phyloP scores from a whole-genome alignment of 64 coral and sea anemone species.

The Montipora capricornis region DNA sequence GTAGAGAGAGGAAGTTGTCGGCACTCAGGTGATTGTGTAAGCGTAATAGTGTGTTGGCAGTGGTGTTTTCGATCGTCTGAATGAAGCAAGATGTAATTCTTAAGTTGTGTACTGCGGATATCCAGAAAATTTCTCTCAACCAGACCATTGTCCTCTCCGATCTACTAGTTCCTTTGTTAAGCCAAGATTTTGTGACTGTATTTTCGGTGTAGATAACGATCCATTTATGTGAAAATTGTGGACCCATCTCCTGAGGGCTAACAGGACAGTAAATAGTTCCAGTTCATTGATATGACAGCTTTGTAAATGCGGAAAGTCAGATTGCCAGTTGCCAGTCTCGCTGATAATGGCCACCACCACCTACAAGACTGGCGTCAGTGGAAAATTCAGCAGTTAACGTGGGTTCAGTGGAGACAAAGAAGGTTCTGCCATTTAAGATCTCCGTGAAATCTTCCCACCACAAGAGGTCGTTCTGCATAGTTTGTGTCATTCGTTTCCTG shows the following conservation, averaged over 20 bases:
- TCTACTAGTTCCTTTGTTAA: slow-evolving; percentile 57
- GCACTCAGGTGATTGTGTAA: neutral
- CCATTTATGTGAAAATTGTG: neutral
- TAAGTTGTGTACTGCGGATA: slow-evolving; percentile 55
- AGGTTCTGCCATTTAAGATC: slow-evolving; percentile 42
- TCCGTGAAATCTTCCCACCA: slow-evolving; percentile 64
- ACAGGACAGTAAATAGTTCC: slow-evolving; percentile 39
- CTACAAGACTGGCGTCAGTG: slow-evolving; percentile 37
- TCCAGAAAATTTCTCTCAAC: slow-evolving; percentile 56
- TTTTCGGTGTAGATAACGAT: slow-evolving; percentile 55
- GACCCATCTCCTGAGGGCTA: slow-evolving; percentile 1
- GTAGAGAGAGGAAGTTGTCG: neutral
- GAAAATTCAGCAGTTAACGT: neutral
- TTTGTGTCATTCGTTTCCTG: neutral
- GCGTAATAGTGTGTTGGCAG: slow-evolving; percentile 6
- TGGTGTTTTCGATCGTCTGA: neutral
- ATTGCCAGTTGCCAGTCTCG: slow-evolving; percentile 15
- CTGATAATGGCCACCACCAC: neutral
- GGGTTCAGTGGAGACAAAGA: neutral
- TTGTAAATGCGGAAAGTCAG: neutral
- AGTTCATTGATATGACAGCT: slow-evolving; percentile 36
- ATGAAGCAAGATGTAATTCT: slow-evolving; percentile 23
- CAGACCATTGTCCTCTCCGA: neutral
- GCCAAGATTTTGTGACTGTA: neutral
- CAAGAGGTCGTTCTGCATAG: neutral